These are phyloP conservation scores for Branchellion lobata DNA, from an alignment of 2,888 invertebrate species.

Conservation along the genomic window DNA sequence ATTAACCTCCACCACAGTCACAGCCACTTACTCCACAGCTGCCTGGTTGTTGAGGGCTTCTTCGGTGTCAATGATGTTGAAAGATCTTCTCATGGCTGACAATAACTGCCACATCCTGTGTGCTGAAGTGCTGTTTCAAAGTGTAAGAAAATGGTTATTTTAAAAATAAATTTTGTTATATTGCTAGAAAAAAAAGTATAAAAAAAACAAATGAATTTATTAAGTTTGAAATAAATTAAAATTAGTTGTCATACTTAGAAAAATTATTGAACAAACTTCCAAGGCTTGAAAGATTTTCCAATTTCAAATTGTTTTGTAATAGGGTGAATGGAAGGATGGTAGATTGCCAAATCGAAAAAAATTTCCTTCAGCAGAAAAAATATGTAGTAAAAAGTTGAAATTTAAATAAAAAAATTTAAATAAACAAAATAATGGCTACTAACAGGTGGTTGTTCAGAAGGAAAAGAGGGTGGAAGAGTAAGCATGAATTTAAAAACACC, in stretches of 20 bases:
- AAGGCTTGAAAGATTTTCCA: conserved; percentile 77
- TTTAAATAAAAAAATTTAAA: conserved; percentile 6
- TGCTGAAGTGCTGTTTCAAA: neutral
- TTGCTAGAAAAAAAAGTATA: too few species aligned
- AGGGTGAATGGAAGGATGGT: conserved; percentile 81
- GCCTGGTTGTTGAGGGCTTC: neutral
- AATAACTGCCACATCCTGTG: neutral
- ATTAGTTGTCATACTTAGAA: too few species aligned
- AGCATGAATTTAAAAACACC: conserved; percentile 87
- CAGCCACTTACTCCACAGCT: neutral
- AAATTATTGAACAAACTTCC: conserved; percentile 67
- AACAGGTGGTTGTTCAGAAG: conserved; percentile 80
- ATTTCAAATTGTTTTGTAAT: conserved; percentile 77
- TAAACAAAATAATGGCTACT: conserved; percentile 60
- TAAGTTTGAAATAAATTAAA: neutral
- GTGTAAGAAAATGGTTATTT: too few species aligned
- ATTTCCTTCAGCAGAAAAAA: neutral
- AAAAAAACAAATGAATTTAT: too few species aligned
- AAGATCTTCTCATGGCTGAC: neutral
- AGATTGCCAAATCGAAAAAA: neutral
- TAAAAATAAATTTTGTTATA: too few species aligned
- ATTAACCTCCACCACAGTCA: too few species aligned
- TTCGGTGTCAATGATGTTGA: conserved; percentile 19
- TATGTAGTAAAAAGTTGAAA: neutral
- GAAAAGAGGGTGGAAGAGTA: conserved; percentile 82